Percentiles rank a stretch among this genome's conserved stretches.
phyloP scores from a whole-genome alignment of 2,797 vertebrate species.

The Enteromius paludinosus region DNA sequence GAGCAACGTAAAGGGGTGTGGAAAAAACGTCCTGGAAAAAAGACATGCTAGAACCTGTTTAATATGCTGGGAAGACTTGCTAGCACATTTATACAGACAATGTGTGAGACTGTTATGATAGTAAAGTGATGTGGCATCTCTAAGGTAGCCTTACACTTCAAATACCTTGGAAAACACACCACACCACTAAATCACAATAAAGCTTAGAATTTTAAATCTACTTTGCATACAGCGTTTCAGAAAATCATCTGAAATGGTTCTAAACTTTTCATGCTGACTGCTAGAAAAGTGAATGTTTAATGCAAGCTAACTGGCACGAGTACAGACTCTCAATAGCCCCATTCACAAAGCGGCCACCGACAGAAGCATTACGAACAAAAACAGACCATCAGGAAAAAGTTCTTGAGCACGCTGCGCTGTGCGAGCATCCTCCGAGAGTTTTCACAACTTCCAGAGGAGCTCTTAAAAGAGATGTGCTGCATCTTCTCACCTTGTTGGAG shows the following conservation, averaged over 20 bases:
- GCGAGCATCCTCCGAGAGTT: neutral
- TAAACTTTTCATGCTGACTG: neutral
- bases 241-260: neutral
- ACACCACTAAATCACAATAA: neutral
- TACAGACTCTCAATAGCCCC: slow-evolving; percentile 36
- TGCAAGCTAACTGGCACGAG: slow-evolving; percentile 18
- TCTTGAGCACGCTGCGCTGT: neutral
- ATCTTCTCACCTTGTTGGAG: slow-evolving; percentile 96
- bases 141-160: neutral
- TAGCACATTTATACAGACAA: slow-evolving; percentile 16
- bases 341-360: slow-evolving; percentile 41
- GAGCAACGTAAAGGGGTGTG: neutral
- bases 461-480: slow-evolving; percentile 78
- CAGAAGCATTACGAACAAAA: neutral
- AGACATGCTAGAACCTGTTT: slow-evolving; percentile 50
- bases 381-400: neutral
- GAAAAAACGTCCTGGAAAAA: slow-evolving; percentile 5
- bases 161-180: neutral
- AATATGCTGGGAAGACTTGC: slow-evolving; percentile 48
- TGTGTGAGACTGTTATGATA: neutral
- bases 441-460: neutral
- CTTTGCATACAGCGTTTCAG: neutral
- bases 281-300: slow-evolving; percentile 5
- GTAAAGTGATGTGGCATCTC: neutral
- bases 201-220: neutral